phyloP scores from a whole-genome alignment of 2,888 invertebrate genomes.

The Plagodis dolabraria region DNA sequence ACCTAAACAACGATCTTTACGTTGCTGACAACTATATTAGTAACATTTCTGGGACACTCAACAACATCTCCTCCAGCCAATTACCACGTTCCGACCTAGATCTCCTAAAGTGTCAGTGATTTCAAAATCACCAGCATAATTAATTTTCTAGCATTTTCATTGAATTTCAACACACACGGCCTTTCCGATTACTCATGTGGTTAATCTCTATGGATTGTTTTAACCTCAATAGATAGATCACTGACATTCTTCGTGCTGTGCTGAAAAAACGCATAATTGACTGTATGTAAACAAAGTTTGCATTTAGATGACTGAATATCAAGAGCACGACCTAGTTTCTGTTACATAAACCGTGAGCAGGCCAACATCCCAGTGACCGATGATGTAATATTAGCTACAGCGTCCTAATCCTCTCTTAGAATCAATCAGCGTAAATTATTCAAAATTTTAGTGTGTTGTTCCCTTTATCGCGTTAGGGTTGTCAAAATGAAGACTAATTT shows the following conservation, averaged over 20 bases:
- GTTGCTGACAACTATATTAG: neutral
- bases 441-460: constrained; percentile 13
- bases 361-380: constrained; percentile 54
- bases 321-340: constrained; percentile 47
- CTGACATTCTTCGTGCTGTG: constrained; percentile 20
- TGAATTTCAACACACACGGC: constrained; percentile 11
- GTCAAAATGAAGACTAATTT: no score
- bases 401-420: constrained; percentile 23
- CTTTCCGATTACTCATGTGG: constrained; percentile 18
- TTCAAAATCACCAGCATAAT: constrained; percentile 8
- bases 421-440: constrained; percentile 27
- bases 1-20: constrained; percentile 6
- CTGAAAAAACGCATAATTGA: constrained; percentile 32
- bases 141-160: constrained; percentile 13
- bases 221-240: constrained; percentile 28
- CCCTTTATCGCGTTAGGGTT: no score
- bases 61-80: constrained; percentile 10
- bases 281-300: constrained; percentile 39
- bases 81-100: constrained; percentile 12
- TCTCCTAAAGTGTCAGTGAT: constrained; percentile 13
- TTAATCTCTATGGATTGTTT: constrained; percentile 26
- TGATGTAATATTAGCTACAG: constrained; percentile 43
- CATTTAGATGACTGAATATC: constrained; percentile 40
- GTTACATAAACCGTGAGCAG: constrained; percentile 55
- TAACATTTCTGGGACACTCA: constrained; percentile 1